A percentile compares a stretch with the other conserved stretches of the same genome.
phyloP scores from a whole-genome alignment of 2,797 vertebrate genomes.

The Columba guinea region DNA sequence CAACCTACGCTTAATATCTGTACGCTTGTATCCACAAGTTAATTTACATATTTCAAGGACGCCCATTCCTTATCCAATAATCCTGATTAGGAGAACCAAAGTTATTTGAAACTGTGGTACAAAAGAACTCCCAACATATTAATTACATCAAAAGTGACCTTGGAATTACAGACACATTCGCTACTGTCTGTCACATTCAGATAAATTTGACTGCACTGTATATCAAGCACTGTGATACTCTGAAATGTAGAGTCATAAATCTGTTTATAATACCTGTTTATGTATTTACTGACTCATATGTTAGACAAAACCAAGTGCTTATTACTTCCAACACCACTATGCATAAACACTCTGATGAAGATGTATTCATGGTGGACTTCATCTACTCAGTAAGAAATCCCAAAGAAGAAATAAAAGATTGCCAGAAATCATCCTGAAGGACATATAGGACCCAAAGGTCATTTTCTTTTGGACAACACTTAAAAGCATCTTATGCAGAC shows the following conservation, averaged over 20 bases:
- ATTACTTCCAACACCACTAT: background rate
- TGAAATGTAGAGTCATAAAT: constrained; percentile 7
- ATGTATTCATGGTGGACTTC: background rate
- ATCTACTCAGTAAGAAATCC: background rate
- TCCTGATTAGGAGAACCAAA: background rate
- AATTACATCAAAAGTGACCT: constrained; percentile 25
- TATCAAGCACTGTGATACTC: background rate
- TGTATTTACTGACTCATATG: background rate
- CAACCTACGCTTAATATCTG: background rate
- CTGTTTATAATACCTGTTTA: background rate
- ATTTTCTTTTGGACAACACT: background rate
- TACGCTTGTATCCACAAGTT: background rate
- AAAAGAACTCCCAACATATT: constrained; percentile 16
- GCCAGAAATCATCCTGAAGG: background rate
- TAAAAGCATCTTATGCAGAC: background rate
- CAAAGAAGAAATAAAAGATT: background rate
- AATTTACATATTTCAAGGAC: constrained; percentile 36
- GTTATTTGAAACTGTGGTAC: background rate
- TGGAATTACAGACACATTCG: background rate
- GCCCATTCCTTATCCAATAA: background rate
- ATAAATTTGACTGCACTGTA: background rate
- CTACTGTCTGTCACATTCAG: background rate
- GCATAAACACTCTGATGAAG: background rate
- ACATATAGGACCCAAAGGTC: background rate
- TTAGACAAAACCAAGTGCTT: background rate